phyloP scores from a whole-genome alignment of 2,888 invertebrate species.

The Glomeris marginata region DNA sequence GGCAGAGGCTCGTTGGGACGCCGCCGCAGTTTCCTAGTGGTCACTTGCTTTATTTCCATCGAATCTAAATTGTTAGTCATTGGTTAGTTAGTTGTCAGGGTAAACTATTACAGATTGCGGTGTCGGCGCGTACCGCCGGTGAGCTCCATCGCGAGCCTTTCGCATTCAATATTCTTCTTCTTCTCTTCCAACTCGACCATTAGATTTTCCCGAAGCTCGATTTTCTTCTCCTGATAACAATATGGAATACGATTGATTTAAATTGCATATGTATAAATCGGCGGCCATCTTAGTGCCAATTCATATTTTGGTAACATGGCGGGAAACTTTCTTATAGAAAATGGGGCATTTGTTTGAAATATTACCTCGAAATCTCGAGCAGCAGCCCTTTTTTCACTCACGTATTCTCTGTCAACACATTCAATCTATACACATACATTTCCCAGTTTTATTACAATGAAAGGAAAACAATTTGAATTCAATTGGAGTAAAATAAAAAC shows the following conservation, averaged over 20 bases:
- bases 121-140: conserved; percentile 52
- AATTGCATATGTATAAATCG: too few species aligned
- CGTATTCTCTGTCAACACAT: conserved; percentile 72
- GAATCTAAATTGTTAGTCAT: conserved; percentile 24
- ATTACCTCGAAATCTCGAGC: conserved; percentile 68
- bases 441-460: neutral
- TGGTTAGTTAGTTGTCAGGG: neutral
- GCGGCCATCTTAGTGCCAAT: too few species aligned
- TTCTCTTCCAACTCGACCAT: conserved; percentile 87
- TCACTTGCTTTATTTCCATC: conserved; percentile 62
- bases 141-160: conserved; percentile 73
- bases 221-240: conserved; percentile 55
- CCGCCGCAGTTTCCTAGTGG: conserved; percentile 79
- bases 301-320: too few species aligned
- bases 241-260: too few species aligned
- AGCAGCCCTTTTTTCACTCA: conserved; percentile 73
- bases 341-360: too few species aligned
- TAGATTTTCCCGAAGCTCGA: conserved; percentile 75
- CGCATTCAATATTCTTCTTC: conserved; percentile 70
- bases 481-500: conserved; percentile 31
- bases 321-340: too few species aligned
- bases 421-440: conserved; percentile 44
- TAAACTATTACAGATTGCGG: neutral
- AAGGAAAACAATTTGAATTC: conserved; percentile 53
- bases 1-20: conserved; percentile 88